Conservation (phyloP, 2,113 vertebrate genomes). For the Hydropotes inermis region DNA sequence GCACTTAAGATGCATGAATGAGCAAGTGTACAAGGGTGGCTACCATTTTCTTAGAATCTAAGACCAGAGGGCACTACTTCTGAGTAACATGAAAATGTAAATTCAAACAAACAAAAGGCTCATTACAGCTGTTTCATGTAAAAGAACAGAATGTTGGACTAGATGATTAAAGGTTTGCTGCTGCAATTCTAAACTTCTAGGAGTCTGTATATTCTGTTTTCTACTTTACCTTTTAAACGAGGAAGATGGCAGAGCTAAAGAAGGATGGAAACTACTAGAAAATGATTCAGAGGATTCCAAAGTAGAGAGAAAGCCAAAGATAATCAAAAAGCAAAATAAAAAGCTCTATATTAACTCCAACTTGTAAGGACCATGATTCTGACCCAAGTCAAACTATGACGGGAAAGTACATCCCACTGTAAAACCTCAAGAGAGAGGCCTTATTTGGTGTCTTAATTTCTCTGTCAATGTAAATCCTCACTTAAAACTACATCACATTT, state of each 20-base stretch:
- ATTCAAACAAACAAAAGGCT: not conserved
- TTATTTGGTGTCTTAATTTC: not conserved
- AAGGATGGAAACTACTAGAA: not conserved
- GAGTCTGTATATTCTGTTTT: not conserved
- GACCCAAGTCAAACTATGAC: not conserved
- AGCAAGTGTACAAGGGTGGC: not conserved
- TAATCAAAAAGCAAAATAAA: not conserved
- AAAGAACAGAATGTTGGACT: not conserved
- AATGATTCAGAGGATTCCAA: not conserved
- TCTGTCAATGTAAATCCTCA: conserved; percentile 12
- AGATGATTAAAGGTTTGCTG: not conserved
- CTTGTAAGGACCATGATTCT: conserved; percentile 23
- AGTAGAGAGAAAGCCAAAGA: not conserved
- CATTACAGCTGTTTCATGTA: not conserved
- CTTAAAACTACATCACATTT: conserved; percentile 38
- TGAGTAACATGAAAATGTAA: not conserved
- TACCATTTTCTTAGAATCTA: not conserved
- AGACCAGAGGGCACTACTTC: not conserved
- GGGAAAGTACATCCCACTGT: not conserved
- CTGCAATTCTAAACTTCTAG: not conserved
- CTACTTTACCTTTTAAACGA: not conserved
- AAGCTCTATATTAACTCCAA: not conserved
- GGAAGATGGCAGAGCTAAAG: conserved; percentile 1
- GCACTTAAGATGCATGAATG: not conserved
- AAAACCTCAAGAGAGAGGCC: not conserved